These are phyloP conservation scores for Nothocercus nigrocapillus DNA, from an alignment of 2,113 vertebrate species.

Conservation along the genomic window DNA sequence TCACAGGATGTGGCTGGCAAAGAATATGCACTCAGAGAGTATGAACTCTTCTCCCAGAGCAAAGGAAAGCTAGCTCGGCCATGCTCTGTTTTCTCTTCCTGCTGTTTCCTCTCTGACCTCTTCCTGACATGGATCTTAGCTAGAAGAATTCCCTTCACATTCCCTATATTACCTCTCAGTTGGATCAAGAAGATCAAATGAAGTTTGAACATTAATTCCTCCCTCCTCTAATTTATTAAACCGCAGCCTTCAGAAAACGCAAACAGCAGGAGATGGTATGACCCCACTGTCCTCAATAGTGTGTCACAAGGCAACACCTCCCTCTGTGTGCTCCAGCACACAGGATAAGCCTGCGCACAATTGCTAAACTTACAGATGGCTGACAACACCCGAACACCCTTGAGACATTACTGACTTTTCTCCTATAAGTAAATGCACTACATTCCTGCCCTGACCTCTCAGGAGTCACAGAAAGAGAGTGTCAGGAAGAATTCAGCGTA, in stretches of 20 bases:
- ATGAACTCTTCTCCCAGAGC: not conserved
- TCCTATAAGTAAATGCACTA: not conserved
- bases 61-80: not conserved
- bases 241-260: not conserved
- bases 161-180: not conserved
- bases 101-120: not conserved
- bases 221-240: not conserved
- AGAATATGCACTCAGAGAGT: not conserved
- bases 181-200: not conserved
- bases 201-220: not conserved
- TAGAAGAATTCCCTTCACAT: not conserved
- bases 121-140: not conserved
- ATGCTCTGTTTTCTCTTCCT: not conserved
- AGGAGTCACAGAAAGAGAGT: not conserved
- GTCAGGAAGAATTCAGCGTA: not conserved
- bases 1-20: not conserved
- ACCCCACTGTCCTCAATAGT: not conserved
- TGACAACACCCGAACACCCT: not conserved
- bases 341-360: not conserved
- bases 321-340: not conserved
- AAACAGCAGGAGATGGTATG: not conserved
- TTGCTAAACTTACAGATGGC: not conserved
- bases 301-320: not conserved
- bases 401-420: not conserved
- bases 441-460: not conserved